These are phyloP conservation scores for Thunnus albacares DNA, from an alignment of 2,797 vertebrate genomes.

Conservation along the genomic window DNA sequence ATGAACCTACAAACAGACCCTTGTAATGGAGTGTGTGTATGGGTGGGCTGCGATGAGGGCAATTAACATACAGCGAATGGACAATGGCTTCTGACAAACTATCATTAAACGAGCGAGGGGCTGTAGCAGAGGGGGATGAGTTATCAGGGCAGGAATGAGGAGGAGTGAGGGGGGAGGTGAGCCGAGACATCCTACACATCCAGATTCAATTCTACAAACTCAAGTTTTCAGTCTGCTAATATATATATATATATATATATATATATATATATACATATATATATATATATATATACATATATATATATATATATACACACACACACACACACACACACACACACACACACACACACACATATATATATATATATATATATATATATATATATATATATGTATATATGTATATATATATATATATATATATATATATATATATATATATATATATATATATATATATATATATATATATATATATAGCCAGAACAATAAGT, in stretches of 20 bases:
- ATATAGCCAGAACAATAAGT: neutral
- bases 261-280: no score
- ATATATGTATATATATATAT: no score
- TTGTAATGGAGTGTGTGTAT: neutral
- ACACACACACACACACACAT: no score
- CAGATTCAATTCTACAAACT: neutral
- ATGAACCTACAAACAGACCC: neutral
- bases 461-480: no score
- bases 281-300: no score
- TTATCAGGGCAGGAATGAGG: neutral
- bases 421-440: no score
- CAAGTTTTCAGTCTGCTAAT: neutral
- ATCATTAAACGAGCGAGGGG: constrained; percentile 1
- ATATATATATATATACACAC: neutral
- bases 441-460: no score
- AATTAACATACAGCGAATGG: neutral
- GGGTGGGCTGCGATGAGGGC: constrained; percentile 7
- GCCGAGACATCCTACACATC: constrained; percentile 4
- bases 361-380: no score
- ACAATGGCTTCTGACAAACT: neutral
- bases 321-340: no score
- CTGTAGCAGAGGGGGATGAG: neutral
- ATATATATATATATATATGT: no score
- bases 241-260: no score
- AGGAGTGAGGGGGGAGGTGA: neutral